Conservation (phyloP, 2,888 invertebrate species). For the Vanessa cardui region DNA sequence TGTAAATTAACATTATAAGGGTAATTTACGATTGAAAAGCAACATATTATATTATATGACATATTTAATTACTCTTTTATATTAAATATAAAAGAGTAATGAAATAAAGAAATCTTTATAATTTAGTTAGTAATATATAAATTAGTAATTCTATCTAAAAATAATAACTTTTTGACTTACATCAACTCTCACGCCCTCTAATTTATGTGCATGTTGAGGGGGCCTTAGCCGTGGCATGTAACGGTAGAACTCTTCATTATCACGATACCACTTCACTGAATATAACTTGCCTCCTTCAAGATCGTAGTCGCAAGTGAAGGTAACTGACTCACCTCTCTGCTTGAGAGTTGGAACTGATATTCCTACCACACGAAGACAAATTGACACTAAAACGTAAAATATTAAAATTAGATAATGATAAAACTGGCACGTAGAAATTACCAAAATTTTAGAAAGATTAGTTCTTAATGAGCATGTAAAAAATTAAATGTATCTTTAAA, state of each 20-base stretch:
- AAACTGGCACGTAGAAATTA: too few relatives aligned
- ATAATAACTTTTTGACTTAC: slow-evolving; percentile 65
- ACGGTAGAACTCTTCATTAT: slow-evolving; percentile 86
- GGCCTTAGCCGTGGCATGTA: slow-evolving; percentile 85
- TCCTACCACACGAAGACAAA: slow-evolving; percentile 73
- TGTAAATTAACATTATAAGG: too few relatives aligned
- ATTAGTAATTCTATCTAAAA: not conserved
- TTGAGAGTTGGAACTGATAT: slow-evolving; percentile 82
- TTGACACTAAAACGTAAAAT: slow-evolving; percentile 54
- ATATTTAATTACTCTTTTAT: too few relatives aligned
- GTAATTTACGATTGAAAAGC: too few relatives aligned
- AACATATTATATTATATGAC: too few relatives aligned
- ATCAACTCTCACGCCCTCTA: slow-evolving; percentile 85
- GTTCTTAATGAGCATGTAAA: too few relatives aligned
- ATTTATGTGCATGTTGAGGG: slow-evolving; percentile 83
- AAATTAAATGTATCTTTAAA: too few relatives aligned
- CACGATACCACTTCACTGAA: slow-evolving; percentile 87
- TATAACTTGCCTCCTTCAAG: slow-evolving; percentile 85
- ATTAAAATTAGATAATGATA: not conserved
- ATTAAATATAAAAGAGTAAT: too few relatives aligned
- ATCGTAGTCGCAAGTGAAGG: slow-evolving; percentile 83
- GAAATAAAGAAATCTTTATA: too few relatives aligned
- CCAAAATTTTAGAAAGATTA: too few relatives aligned
- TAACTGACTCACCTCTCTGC: slow-evolving; percentile 82
- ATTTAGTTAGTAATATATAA: too few relatives aligned